Base-by-base conservation (phyloP, 1,140 invertebrate species). In the Drosophila virilis region DNA sequence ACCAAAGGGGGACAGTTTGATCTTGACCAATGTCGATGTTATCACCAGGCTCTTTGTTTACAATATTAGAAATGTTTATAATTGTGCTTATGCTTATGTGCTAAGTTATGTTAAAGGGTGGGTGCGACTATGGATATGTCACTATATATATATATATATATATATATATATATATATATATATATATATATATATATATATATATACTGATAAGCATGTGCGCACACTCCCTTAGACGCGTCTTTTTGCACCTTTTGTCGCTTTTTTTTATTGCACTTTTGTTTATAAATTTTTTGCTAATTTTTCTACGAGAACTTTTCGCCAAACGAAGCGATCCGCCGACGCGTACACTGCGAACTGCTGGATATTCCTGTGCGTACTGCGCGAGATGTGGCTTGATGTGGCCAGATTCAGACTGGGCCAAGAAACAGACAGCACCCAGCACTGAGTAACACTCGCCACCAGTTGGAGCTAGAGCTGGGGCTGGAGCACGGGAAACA, bases 351-450 rank as follows among this genome's bases (percentile, higher is more conserved):
- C 22, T 28, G 22, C 22, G 22, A 28, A 5, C 22, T 28, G 22
- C 22, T 66, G 70, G 67, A 82, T 77, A 69, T 66, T 69, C 81
- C 75, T 66, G 65, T 66, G 84, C 67, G 66, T 73, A 88, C 84
- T 89, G 84, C 66, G 57, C 40, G 42, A 66, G 57, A 50, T 55
- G 42, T 43, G 35, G 17, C 37, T 45, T 38, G 60, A 32, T 46
- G 57, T 33, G 52, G 52, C 66, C 43, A 59, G 35, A 55, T 15
- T 45, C 61, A 46, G 54, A 67, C 73, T 58, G 40, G 59, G 74
- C 67, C 62, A 62, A 55, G 43, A 15, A 38, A 58, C 43, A 68
- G 32, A 54, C 62, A 67, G 50, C 52, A 43, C 45, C 50, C 7
- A 66, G 42, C n/a, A 13, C 55, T 43, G 40, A 58, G 28, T 10